These are phyloP conservation scores for Boleophthalmus pectinirostris DNA, from an alignment of 2,113 vertebrate species.

Conservation along the genomic window DNA sequence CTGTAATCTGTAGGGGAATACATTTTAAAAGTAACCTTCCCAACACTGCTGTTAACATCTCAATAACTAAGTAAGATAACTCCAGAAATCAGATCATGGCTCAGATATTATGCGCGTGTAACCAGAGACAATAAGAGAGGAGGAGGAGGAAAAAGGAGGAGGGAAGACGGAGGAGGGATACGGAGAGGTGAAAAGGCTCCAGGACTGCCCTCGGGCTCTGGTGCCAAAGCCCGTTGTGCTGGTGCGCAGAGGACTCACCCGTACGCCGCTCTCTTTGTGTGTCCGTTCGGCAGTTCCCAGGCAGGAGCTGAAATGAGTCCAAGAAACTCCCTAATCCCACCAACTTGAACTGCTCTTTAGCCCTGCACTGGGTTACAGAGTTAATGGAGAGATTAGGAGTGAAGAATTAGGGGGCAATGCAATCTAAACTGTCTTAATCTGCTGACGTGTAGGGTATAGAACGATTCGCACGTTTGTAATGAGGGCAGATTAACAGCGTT, in stretches of 20 bases:
- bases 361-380: background rate
- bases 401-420: background rate
- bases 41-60: too few species aligned
- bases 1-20: too few species aligned
- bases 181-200: background rate
- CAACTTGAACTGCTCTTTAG: background rate
- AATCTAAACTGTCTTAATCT: background rate
- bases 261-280: background rate
- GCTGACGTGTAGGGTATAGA: background rate
- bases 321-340: slow-evolving; percentile 4
- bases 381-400: background rate
- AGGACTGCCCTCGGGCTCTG: background rate
- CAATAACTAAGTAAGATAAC: too few species aligned
- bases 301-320: background rate
- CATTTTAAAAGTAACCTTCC: too few species aligned
- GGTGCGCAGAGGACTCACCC: background rate
- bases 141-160: background rate
- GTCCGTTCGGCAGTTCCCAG: background rate
- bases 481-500: too few species aligned
- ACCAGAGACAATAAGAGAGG: background rate
- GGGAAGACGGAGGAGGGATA: background rate
- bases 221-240: slow-evolving; percentile 8
- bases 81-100: too few species aligned
- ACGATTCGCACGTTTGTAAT: too few species aligned
- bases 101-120: too few species aligned